Evolutionary conservation across 2,113 vertebrate genomes (phyloP).

Genomic region (Onychostruthus taczanowskii): DNA sequence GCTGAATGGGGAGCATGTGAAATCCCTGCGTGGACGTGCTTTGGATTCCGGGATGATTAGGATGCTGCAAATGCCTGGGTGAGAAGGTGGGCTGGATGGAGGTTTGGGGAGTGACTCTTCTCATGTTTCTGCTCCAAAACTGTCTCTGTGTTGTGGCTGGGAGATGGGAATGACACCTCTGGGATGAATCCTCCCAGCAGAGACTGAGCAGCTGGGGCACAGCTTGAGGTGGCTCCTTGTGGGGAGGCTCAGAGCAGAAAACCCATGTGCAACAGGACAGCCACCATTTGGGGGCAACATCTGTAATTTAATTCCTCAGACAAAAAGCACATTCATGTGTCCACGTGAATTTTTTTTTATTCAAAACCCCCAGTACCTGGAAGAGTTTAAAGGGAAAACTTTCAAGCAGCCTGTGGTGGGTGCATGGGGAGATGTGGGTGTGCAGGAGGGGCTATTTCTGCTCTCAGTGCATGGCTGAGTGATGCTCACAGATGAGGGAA

Average conservation of each 20-base stretch:
- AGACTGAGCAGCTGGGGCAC: background rate
- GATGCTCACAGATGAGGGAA: background rate
- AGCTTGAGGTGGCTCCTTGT: background rate
- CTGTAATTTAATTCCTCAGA: background rate
- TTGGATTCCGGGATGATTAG: constrained; percentile 37
- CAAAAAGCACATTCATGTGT: fast-evolving
- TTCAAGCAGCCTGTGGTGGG: background rate
- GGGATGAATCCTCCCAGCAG: background rate
- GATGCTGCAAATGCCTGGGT: constrained; percentile 10
- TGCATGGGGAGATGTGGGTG: background rate
- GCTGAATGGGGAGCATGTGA: constrained; percentile 52
- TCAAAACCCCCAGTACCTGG: background rate
- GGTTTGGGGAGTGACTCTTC: background rate
- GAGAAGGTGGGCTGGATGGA: constrained; percentile 14
- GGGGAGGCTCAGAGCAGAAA: background rate
- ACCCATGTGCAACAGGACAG: fast-evolving
- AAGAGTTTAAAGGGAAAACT: background rate
- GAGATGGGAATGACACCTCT: background rate
- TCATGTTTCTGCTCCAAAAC: background rate
- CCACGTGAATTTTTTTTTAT: too few relatives aligned
- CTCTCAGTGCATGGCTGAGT: background rate
- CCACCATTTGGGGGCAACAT: background rate
- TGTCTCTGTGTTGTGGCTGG: background rate
- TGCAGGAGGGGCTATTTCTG: background rate
- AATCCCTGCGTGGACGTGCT: background rate